A percentile compares a stretch with the other conserved stretches of the same genome.
phyloP scores from a whole-genome alignment of 2,888 invertebrate genomes.

The Koerneria pararmatus region DNA sequence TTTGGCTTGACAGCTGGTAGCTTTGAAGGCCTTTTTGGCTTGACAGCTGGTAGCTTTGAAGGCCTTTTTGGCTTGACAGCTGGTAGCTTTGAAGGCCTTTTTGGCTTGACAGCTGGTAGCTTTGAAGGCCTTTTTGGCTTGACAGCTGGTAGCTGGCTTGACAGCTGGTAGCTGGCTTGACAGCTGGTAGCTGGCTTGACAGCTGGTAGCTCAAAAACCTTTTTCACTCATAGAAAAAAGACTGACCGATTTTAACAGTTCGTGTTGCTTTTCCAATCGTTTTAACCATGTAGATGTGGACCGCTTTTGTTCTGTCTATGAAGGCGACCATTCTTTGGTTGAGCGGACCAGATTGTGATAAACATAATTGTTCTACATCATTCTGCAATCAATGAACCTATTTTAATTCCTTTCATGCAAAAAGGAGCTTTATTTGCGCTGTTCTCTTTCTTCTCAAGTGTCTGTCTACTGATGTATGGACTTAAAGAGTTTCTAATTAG shows the following conservation, averaged over 20 bases:
- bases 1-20: too few relatives aligned
- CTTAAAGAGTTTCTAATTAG: too few relatives aligned
- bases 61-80: too few relatives aligned
- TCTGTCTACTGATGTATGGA: too few relatives aligned
- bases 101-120: slow-evolving; percentile 30
- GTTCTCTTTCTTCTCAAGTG: neutral
- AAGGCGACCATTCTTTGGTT: slow-evolving; percentile 80
- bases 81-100: too few relatives aligned
- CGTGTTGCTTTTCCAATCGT: slow-evolving; percentile 69
- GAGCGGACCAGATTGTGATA: slow-evolving; percentile 77
- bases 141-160: too few relatives aligned
- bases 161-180: too few relatives aligned
- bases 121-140: too few relatives aligned
- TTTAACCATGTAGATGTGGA: slow-evolving; percentile 68
- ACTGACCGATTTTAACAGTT: slow-evolving; percentile 73
- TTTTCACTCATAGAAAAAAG: neutral
- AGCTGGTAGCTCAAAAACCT: too few relatives aligned
- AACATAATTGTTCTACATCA: slow-evolving; percentile 75
- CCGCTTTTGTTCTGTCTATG: slow-evolving; percentile 67
- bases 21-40: too few relatives aligned
- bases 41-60: too few relatives aligned
- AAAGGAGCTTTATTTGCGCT: slow-evolving; percentile 7
- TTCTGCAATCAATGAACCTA: slow-evolving; percentile 63
- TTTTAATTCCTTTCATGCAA: slow-evolving; percentile 17
- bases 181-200: too few relatives aligned